phyloP scores from a whole-genome alignment of 2,888 invertebrate species.

The Tyria jacobaeae region DNA sequence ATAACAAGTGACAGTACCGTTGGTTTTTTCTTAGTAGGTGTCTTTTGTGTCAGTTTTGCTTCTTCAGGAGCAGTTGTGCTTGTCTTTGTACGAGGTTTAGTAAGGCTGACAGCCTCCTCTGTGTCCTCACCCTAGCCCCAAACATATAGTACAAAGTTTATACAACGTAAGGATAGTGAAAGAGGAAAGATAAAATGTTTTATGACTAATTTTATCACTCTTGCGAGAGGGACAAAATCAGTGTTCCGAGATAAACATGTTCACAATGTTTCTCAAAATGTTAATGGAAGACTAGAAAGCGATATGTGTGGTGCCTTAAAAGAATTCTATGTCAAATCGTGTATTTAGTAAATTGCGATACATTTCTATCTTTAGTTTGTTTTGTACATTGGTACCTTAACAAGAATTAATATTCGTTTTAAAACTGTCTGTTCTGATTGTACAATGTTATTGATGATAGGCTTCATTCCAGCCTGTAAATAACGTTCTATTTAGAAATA shows the following conservation, averaged over 20 bases:
- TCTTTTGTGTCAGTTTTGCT: conserved; percentile 83
- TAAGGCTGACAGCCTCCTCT: conserved; percentile 82
- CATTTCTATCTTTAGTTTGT: conserved; percentile 28
- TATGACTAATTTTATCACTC: conserved; percentile 25
- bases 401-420: conserved; percentile 69
- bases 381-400: conserved; percentile 67
- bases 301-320: conserved; percentile 30
- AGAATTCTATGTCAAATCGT: conserved; percentile 25
- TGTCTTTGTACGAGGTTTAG: conserved; percentile 81
- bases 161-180: conserved; percentile 44
- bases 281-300: conserved; percentile 35
- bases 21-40: conserved; percentile 81
- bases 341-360: conserved; percentile 26
- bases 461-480: conserved; percentile 67
- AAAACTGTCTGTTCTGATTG: conserved; percentile 54
- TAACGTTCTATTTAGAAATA: conserved; percentile 42
- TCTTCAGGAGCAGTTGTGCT: conserved; percentile 84
- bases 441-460: conserved; percentile 58
- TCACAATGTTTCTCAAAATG: conserved; percentile 19
- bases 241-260: conserved; percentile 22
- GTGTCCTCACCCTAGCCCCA: conserved; percentile 79
- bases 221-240: conserved; percentile 23
- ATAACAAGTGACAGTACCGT: conserved; percentile 69
- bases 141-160: conserved; percentile 55
- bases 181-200: conserved; percentile 23